Conservation (phyloP, 64 coral and sea anemone genomes). For the Montipora capricornis region DNA sequence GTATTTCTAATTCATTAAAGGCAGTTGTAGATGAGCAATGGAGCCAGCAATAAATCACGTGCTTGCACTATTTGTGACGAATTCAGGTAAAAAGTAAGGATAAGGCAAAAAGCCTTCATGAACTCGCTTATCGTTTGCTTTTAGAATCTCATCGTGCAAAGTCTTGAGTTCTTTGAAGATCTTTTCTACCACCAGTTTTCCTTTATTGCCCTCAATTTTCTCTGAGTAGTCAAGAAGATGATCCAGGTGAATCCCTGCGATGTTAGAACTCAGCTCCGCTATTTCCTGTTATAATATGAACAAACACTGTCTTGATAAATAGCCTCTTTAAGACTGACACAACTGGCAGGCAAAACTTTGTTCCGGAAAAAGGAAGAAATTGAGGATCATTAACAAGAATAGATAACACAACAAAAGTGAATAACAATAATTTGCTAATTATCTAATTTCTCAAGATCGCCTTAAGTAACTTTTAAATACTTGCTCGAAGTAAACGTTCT, state of each 20-base stretch:
- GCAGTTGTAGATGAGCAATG: neutral
- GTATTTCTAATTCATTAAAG: neutral
- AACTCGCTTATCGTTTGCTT: slow-evolving; percentile 72
- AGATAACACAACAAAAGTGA: too few relatives aligned
- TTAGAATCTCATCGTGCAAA: slow-evolving; percentile 67
- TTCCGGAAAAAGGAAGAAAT: too few relatives aligned
- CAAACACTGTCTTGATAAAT: neutral
- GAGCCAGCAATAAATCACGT: slow-evolving; percentile 37
- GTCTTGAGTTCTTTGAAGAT: slow-evolving; percentile 71
- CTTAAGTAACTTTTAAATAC: too few relatives aligned
- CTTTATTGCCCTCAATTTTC: slow-evolving; percentile 85
- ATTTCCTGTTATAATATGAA: slow-evolving; percentile 71
- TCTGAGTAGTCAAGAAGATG: slow-evolving; percentile 84
- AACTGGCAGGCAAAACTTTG: too few relatives aligned
- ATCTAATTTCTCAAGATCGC: too few relatives aligned
- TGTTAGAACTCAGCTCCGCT: slow-evolving; percentile 87
- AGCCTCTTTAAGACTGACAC: too few relatives aligned
- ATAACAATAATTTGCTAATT: too few relatives aligned
- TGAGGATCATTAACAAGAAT: too few relatives aligned
- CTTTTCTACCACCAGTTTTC: slow-evolving; percentile 49
- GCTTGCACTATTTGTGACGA: slow-evolving; percentile 89
- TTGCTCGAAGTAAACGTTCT: too few relatives aligned
- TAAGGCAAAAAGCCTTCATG: slow-evolving; percentile 81
- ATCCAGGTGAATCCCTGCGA: slow-evolving; percentile 92
- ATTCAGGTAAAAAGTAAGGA: slow-evolving; percentile 90